Evolutionary conservation across 1,140 invertebrate genomes (phyloP), one percentile per base, ranked within the genome.

Genomic region (Sipha flava): DNA sequence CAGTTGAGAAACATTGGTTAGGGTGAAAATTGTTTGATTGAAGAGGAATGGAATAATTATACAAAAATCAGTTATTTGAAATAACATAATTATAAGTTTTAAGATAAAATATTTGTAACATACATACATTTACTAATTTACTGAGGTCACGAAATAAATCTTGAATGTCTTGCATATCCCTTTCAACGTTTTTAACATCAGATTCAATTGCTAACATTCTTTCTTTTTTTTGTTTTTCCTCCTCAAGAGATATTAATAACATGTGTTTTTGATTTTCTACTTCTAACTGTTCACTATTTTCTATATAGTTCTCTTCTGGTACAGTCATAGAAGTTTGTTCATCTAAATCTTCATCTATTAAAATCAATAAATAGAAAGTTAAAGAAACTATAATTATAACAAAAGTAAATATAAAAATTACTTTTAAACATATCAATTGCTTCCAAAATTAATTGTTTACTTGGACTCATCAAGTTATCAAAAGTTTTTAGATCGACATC

Each of bases 371-470:
- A 14, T 14, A 66, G 16, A 21, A 6, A 37, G 5, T 14, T 16
- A 10, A 21, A 12, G 3, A 14, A 9, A 40, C 6, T 62, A n/a
- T 9, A 18, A 7, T 43, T 16, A 18, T 9, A 18, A 45, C 43
- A 68, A 18, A 47, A 2, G 7, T 18, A 40, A 29, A n/a, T n/a
- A n/a, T n/a, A n/a, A 37, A 54, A 34, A 37, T 57, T 59, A 77
- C 73, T 77, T 77, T 43, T 77, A 59, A 77, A 77, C 73, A 77
- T 57, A 23, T 77, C 49, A 12, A 77, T 77, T 18, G 73, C 73
- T 12, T 57, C 73, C 23, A 59, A 77, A 16, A 77, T 18, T 7
- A 26, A 23, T 18, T 37, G 73, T 29, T 23, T 77, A 34, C 52
- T 77, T 40, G 52, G 52, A 43, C 31, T 59, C 73, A 77, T 59